Evolutionary conservation across 2,797 vertebrate genomes (phyloP).

Genomic region (Nyctalus aviator): DNA sequence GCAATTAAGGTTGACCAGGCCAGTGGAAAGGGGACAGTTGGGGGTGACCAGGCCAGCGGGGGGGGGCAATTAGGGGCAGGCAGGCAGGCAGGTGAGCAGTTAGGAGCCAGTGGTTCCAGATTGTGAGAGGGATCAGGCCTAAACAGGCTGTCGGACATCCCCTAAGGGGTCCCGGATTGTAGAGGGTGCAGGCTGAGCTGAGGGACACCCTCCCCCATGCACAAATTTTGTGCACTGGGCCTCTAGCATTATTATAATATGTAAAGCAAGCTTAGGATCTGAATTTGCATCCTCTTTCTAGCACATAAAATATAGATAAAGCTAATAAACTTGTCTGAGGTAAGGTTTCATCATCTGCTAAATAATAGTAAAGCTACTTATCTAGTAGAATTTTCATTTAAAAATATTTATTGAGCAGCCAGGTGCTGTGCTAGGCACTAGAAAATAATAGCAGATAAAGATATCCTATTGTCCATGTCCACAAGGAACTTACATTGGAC

Average conservation of each 20-base stretch:
- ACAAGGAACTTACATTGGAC: neutral
- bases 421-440: neutral
- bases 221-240: too few species aligned
- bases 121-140: too few species aligned
- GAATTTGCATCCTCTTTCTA: neutral
- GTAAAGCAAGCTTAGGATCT: neutral
- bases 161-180: too few species aligned
- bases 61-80: too few species aligned
- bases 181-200: too few species aligned
- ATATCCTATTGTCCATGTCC: neutral
- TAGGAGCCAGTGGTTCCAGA: too few species aligned
- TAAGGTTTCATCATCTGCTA: neutral
- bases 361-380: neutral
- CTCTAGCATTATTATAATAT: neutral
- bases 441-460: neutral
- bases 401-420: neutral
- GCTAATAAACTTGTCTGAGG: neutral
- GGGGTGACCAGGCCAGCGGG: too few species aligned
- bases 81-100: too few species aligned
- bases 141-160: too few species aligned
- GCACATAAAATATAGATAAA: neutral
- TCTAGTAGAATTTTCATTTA: neutral
- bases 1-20: too few species aligned
- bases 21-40: too few species aligned
- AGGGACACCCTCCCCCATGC: too few species aligned